Conservation (phyloP, 2,113 vertebrate genomes). For the Tylochromis polylepis region DNA sequence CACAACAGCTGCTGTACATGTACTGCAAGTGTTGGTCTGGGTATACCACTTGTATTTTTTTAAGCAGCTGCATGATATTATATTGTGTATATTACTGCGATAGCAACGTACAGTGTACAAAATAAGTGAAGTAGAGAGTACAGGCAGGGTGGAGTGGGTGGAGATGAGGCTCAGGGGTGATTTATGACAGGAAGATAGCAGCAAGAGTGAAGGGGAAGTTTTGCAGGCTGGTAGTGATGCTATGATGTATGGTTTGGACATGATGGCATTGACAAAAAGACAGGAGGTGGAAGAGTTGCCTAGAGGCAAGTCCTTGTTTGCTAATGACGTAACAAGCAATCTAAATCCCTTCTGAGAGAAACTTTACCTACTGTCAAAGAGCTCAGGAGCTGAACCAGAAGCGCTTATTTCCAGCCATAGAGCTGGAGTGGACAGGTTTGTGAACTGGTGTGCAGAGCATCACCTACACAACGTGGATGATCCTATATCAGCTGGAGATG, state of each 20-base stretch:
- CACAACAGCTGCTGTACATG: background rate
- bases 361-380: background rate
- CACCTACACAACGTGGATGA: too few species aligned
- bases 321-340: too few species aligned
- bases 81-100: background rate
- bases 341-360: background rate
- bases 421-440: too few species aligned
- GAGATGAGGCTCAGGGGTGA: background rate
- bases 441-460: too few species aligned
- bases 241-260: too few species aligned
- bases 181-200: background rate
- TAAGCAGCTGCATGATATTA: background rate
- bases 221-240: background rate
- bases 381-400: too few species aligned
- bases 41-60: background rate
- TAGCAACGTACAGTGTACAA: background rate
- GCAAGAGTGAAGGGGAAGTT: background rate
- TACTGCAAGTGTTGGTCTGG: background rate
- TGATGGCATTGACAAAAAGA: too few species aligned
- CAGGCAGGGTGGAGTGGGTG: background rate
- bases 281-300: too few species aligned
- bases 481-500: too few species aligned
- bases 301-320: too few species aligned
- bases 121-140: background rate
- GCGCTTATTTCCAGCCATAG: too few species aligned